Evolutionary conservation across 2,888 invertebrate genomes (phyloP), one percentile per base, ranked within the genome.

Genomic region (Allacma fusca): DNA sequence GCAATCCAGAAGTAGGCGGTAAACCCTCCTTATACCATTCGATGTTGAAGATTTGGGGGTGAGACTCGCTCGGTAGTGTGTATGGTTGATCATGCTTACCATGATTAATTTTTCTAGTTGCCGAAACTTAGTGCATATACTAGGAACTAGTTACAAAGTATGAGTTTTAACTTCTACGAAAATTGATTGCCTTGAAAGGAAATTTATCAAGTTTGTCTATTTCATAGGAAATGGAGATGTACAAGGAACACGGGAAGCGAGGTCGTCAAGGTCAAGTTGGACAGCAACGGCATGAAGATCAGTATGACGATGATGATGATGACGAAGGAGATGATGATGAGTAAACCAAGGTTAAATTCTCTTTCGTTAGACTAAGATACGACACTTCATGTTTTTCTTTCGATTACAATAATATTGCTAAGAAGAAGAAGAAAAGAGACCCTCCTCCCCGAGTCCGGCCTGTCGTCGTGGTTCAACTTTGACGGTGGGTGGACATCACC

Each of bases 301-400:
- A 76, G 40, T 76, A 70, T 23, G 71, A 75, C 16, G 78, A 78
- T 26, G 78, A 78, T 21, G 78, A 78, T 57, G 78, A 78, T 26
- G 78, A 78, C 21, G 78, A 76, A 72, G 77, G 72, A 28, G 72
- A 72, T 44, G 77, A 77, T 44, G 77, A 77, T 65, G 77, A 78
- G 78, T 34, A 34, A 71, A 26, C 34, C 40, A 24, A 43, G 59
- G 40, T 77, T 59, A 29, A n/a, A 29, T 75, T 76, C 71, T 74
- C 76, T 71, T 57, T 75, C 29, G 44, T 75, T 44, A 67, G 64
- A 29, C 21, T 67, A 67, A 43, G 40, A 24, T 44, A 62, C 23
- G 44, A n/a, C 24, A 29, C 62, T 43, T 74, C 19, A 64, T 74
- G 23, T 64, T 57, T 74, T 29, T 65, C 26, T 74, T 62, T 74